Conservation (phyloP, 1,140 invertebrate genomes). For the Chironomus tepperi region DNA sequence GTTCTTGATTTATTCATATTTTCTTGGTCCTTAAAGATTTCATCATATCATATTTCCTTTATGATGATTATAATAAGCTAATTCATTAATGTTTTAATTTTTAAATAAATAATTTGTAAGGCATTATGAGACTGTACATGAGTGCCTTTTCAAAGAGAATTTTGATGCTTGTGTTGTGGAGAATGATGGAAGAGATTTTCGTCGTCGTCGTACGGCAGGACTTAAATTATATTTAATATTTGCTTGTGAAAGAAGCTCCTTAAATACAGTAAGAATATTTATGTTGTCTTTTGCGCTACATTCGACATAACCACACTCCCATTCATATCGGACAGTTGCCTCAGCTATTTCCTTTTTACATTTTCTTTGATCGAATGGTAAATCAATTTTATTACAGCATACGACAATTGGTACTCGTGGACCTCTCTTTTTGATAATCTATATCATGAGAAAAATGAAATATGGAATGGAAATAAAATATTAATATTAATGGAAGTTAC, state of each 20-base stretch:
- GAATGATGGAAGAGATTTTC: slow-evolving; percentile 42
- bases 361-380: slow-evolving; percentile 31
- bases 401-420: slow-evolving; percentile 44
- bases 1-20: too few relatives aligned
- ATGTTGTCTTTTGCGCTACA: slow-evolving; percentile 46
- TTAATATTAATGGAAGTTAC: not conserved
- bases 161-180: slow-evolving; percentile 29
- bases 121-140: slow-evolving; percentile 36
- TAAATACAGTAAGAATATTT: slow-evolving; percentile 39
- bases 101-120: not conserved
- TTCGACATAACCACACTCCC: slow-evolving; percentile 48
- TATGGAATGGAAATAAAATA: not conserved
- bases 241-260: slow-evolving; percentile 46
- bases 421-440: slow-evolving; percentile 35
- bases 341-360: slow-evolving; percentile 40
- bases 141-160: slow-evolving; percentile 36
- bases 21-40: too few relatives aligned
- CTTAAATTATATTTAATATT: slow-evolving; percentile 46
- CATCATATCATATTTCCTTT: too few relatives aligned
- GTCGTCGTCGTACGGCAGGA: slow-evolving; percentile 41
- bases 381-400: slow-evolving; percentile 48
- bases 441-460: slow-evolving; percentile 25
- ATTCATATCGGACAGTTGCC: slow-evolving; percentile 43
- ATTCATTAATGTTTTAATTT: too few relatives aligned
- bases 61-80: too few relatives aligned